Conservation (phyloP, 2,113 vertebrate genomes). For the Sinocyclocheilus rhinocerous region DNA sequence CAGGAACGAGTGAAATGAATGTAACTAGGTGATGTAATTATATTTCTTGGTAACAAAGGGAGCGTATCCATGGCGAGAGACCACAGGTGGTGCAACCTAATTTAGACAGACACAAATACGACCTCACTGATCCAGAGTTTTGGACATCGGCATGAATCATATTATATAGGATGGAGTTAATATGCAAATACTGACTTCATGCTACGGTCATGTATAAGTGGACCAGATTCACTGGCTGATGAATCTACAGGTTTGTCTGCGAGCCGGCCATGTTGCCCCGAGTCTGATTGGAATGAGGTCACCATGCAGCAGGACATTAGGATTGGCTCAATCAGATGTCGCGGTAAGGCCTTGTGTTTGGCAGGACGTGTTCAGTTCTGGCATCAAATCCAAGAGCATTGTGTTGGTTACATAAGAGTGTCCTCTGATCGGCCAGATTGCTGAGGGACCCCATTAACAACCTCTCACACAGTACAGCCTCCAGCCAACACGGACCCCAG, state of each 20-base stretch:
- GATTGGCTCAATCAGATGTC: no score
- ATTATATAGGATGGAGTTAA: neutral
- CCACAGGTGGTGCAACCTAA: conserved; percentile 2
- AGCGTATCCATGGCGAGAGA: neutral
- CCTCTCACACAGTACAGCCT: no score
- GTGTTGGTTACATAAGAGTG: no score
- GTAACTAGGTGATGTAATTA: conserved; percentile 36
- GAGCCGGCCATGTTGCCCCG: no score
- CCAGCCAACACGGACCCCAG: no score
- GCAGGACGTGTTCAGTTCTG: no score
- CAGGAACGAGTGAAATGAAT: neutral
- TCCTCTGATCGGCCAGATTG: no score
- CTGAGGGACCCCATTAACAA: no score
- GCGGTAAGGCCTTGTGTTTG: no score
- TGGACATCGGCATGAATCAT: neutral
- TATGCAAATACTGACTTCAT: conserved; percentile 14
- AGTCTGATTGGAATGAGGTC: no score
- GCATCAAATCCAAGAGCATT: no score
- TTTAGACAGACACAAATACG: neutral
- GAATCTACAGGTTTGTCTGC: neutral
- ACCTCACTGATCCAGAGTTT: neutral
- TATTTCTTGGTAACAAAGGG: conserved; percentile 3
- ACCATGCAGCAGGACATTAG: no score
- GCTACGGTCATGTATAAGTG: neutral
- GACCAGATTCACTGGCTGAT: neutral